Evolutionary conservation across 2,113 vertebrate species (phyloP), one percentile per base, ranked within the genome.

Genomic region (Tachysurus vachellii): DNA sequence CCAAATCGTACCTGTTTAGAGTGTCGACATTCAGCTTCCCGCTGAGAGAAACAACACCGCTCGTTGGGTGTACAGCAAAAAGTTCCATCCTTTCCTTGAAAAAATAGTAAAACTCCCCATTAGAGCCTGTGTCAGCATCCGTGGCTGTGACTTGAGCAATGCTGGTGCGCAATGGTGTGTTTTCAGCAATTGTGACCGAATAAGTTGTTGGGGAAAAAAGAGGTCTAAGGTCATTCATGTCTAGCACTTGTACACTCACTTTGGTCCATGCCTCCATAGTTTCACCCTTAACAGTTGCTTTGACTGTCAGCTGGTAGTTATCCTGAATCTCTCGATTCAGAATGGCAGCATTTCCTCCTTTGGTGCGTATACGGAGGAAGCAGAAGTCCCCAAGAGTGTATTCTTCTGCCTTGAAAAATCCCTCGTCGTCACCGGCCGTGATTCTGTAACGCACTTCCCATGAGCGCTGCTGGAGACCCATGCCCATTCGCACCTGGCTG

Each of bases 81-180:
- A 98, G 94, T 80, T 99, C 98, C 70, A 97, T 96, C 93, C 96
- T 97, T 88, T 95, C 97, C 92, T 98, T 99, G 90, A 99, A 98
- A 93, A 98, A 99, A 89, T 99, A 99, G 93, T 99, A 99, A 94
- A 99, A 99, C 92, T 99, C 98, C 80, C 98, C 98, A 50, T 99
- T 99, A 88, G 98, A 99, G 88, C 98, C 98, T 16, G 98, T 97
- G 88, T 99, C 98, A 0, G 98, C 98, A 86, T 99, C 98, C 1
- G 98, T 99, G n/a, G 98, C 98, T 0, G 98, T 99, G 86, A 99
- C 98, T 90, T 98, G 98, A 89, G 98, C 98, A 68, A 99, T 98
- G 77, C 98, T 99, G 93, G 98, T 98, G 94, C 98, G 97, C 86
- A 99, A 93, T 23, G 98, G 97, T 83, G 98, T 99, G 94, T 96